Evolutionary conservation across 2,888 invertebrate genomes (phyloP).

Genomic region (Rhagophthalmus giganteus): DNA sequence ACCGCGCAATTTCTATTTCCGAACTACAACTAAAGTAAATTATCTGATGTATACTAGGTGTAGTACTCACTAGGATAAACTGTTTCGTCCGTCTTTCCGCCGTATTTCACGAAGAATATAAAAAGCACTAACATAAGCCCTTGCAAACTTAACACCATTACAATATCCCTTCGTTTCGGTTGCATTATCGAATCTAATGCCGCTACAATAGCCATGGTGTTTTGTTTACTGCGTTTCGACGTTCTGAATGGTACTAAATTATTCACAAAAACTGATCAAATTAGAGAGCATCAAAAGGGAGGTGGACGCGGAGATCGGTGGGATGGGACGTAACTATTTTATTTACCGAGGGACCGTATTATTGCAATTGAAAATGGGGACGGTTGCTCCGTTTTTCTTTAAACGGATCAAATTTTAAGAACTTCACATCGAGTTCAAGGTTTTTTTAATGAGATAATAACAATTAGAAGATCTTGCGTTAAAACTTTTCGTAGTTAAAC

Average conservation of each 20-base stretch:
- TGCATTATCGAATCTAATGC: slow-evolving; percentile 27
- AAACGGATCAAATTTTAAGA: too few species aligned
- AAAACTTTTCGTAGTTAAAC: too few species aligned
- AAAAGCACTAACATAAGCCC: slow-evolving; percentile 41
- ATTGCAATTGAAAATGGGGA: too few species aligned
- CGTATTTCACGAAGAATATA: slow-evolving; percentile 41
- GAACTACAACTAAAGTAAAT: too few species aligned
- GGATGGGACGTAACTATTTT: slow-evolving; percentile 14
- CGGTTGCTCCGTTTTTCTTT: too few species aligned
- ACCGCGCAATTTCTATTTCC: too few species aligned
- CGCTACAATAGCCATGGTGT: slow-evolving; percentile 28
- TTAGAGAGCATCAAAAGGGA: slow-evolving; percentile 28
- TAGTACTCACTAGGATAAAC: slow-evolving; percentile 47
- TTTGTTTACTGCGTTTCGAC: slow-evolving; percentile 14
- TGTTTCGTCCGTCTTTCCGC: slow-evolving; percentile 23
- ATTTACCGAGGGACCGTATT: too few species aligned
- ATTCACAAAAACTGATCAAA: slow-evolving; percentile 30
- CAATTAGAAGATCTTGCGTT: too few species aligned
- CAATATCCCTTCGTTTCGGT: slow-evolving; percentile 34
- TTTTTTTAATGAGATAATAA: too few species aligned
- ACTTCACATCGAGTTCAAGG: too few species aligned
- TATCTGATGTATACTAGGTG: too few species aligned
- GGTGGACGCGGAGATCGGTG: slow-evolving; percentile 21
- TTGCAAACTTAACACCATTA: slow-evolving; percentile 38
- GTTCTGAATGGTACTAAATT: slow-evolving; percentile 26